phyloP scores from a whole-genome alignment of 2,113 vertebrate species.

The Cavia porcellus region DNA sequence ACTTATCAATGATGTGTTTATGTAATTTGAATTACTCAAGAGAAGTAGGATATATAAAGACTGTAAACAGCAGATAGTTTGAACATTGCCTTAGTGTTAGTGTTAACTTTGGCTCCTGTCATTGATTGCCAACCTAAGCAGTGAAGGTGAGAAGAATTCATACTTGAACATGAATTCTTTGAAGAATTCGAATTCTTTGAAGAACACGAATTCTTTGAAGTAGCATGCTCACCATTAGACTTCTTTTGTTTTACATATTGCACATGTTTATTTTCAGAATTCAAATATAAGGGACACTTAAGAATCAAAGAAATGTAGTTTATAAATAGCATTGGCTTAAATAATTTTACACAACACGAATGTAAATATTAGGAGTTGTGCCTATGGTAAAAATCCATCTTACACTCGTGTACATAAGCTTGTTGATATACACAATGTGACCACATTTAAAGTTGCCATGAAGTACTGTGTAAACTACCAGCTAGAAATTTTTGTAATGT shows the following conservation, averaged over 20 bases:
- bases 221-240: background rate
- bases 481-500: background rate
- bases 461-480: background rate
- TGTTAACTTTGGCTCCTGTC: background rate
- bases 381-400: background rate
- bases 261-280: background rate
- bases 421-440: background rate
- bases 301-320: background rate
- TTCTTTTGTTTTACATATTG: background rate
- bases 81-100: background rate
- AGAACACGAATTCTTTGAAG: background rate
- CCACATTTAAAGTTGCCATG: background rate
- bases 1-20: background rate
- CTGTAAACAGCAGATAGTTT: background rate
- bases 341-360: background rate
- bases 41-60: background rate
- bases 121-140: background rate
- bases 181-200: no score
- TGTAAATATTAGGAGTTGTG: background rate
- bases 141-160: background rate
- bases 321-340: background rate
- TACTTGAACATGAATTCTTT: background rate
- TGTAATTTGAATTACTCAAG: background rate
- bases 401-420: background rate
- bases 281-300: background rate